Percentiles rank a stretch among this genome's conserved stretches.
phyloP scores from a whole-genome alignment of 2,888 invertebrate genomes.

The Pocota personata region DNA sequence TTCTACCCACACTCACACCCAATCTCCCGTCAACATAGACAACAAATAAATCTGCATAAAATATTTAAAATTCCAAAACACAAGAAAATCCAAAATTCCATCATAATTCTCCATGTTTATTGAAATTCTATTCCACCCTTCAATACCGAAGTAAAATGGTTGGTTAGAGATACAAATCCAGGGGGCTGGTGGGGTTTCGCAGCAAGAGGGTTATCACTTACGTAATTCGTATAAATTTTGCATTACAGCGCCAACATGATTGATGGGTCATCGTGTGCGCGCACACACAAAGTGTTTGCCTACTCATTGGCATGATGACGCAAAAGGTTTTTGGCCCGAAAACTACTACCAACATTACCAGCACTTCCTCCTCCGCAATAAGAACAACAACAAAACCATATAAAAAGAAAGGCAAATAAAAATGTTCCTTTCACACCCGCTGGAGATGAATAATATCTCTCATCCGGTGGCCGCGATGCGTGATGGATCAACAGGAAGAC shows the following conservation, averaged over 20 bases:
- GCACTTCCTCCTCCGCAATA: background rate
- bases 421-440: background rate
- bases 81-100: background rate
- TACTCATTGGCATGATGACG: slow-evolving; percentile 31
- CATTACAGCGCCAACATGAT: slow-evolving; percentile 31
- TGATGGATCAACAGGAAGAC: slow-evolving; percentile 32
- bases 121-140: background rate
- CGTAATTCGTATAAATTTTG: slow-evolving; percentile 37
- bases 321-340: background rate
- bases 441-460: background rate
- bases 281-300: background rate
- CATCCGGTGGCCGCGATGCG: background rate
- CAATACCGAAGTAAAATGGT: too few species aligned
- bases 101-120: background rate
- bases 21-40: background rate
- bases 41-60: background rate
- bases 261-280: slow-evolving; percentile 46
- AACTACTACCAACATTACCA: background rate
- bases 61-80: background rate
- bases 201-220: slow-evolving; percentile 27
- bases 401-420: background rate
- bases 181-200: background rate
- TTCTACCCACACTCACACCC: background rate
- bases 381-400: background rate
- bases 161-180: background rate